Evolutionary conservation across 2,888 invertebrate genomes (phyloP).

Genomic region (Phasia obesa): DNA sequence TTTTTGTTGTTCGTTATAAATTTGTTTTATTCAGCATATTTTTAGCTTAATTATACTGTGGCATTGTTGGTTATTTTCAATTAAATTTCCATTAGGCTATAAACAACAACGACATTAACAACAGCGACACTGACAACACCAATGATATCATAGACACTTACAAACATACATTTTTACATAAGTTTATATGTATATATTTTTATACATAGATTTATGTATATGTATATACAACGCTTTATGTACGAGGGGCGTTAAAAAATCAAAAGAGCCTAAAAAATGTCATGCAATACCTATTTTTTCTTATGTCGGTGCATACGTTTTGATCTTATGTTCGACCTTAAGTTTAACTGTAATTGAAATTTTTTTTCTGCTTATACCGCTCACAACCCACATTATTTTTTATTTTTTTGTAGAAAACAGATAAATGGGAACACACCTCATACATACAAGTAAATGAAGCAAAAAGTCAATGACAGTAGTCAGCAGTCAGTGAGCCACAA

Average conservation of each 20-base stretch:
- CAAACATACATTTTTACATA: no score
- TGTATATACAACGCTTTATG: no score
- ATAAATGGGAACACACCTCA: neutral
- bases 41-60: constrained; percentile 69
- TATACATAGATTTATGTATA: neutral
- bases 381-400: no score
- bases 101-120: constrained; percentile 55
- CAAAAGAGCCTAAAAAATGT: neutral
- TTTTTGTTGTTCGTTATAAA: constrained; percentile 43
- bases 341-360: no score
- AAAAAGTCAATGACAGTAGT: constrained; percentile 49
- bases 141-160: constrained; percentile 34
- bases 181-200: no score
- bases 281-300: no score
- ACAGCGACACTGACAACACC: constrained; percentile 45
- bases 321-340: no score
- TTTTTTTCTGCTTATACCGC: no score
- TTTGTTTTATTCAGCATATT: constrained; percentile 66
- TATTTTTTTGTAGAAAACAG: no score
- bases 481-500: constrained; percentile 50
- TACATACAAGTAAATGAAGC: constrained; percentile 8
- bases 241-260: no score
- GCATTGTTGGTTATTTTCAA: constrained; percentile 70
- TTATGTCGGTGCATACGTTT: no score
- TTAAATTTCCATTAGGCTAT: constrained; percentile 69